A percentile compares a stretch with the other conserved stretches of the same genome.
phyloP scores from a whole-genome alignment of 2,797 vertebrate genomes.

The Glyptemys insculpta region DNA sequence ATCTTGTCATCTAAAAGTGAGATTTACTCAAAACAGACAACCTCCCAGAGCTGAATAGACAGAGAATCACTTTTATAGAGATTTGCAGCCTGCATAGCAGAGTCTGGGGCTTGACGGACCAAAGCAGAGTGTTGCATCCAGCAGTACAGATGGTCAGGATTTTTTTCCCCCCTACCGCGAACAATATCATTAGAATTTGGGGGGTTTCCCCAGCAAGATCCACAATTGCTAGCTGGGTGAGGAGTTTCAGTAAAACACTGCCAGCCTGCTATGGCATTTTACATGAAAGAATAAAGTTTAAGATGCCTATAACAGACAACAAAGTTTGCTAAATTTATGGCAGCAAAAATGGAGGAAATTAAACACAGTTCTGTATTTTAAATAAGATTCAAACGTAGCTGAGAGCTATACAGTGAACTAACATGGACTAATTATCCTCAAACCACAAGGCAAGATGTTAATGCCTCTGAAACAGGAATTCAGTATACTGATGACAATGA shows the following conservation, averaged over 20 bases:
- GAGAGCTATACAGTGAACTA: background rate
- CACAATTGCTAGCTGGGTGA: background rate
- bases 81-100: background rate
- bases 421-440: background rate
- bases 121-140: background rate
- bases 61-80: background rate
- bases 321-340: background rate
- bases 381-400: rapidly evolving
- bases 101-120: background rate
- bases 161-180: background rate
- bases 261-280: background rate
- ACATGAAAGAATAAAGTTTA: background rate
- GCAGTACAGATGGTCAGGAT: background rate
- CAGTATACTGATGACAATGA: background rate
- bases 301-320: background rate
- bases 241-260: background rate
- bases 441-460: background rate
- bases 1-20: background rate
- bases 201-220: background rate
- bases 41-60: background rate
- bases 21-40: background rate
- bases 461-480: background rate
- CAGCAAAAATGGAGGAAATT: background rate
- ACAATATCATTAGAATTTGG: background rate
- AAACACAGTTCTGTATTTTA: background rate